Percentiles rank a stretch among this genome's conserved stretches.
These are phyloP conservation scores for Chrysolina americana DNA, from an alignment of 2,888 invertebrate genomes.

Conservation along the genomic window DNA sequence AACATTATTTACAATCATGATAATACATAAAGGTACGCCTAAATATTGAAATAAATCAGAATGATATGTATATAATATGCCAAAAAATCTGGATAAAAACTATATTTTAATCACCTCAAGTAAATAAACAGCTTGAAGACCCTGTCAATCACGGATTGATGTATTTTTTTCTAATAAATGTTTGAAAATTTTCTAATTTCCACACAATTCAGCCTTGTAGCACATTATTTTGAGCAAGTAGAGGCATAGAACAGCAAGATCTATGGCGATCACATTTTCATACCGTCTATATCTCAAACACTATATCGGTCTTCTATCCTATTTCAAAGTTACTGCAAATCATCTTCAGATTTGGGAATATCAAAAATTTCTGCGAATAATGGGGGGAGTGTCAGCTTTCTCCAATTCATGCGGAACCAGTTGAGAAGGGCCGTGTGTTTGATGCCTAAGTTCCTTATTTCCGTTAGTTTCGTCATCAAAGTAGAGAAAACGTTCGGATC, in stretches of 20 bases:
- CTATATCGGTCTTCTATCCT: conserved; percentile 33
- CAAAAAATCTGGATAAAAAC: conserved; percentile 50
- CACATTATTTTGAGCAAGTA: conserved; percentile 61
- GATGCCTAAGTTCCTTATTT: conserved; percentile 84
- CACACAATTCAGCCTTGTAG: conserved; percentile 57
- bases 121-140: conserved; percentile 58
- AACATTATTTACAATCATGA: conserved; percentile 59
- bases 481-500: conserved; percentile 75
- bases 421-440: conserved; percentile 88
- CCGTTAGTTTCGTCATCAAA: conserved; percentile 77
- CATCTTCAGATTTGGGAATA: conserved; percentile 89
- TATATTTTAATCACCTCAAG: conserved; percentile 51
- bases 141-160: conserved; percentile 60
- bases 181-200: conserved; percentile 46
- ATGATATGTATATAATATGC: conserved; percentile 61
- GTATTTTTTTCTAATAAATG: conserved; percentile 37
- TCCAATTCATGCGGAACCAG: conserved; percentile 94
- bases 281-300: conserved; percentile 34
- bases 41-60: conserved; percentile 55
- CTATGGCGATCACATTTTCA: conserved; percentile 53
- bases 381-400: conserved; percentile 87
- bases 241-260: conserved; percentile 58
- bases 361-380: conserved; percentile 97
- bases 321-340: conserved; percentile 68
- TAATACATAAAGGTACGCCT: conserved; percentile 32